These are phyloP conservation scores for Mormyrops boulengeri DNA, from an alignment of 2,797 vertebrate genomes.

Conservation along the genomic window DNA sequence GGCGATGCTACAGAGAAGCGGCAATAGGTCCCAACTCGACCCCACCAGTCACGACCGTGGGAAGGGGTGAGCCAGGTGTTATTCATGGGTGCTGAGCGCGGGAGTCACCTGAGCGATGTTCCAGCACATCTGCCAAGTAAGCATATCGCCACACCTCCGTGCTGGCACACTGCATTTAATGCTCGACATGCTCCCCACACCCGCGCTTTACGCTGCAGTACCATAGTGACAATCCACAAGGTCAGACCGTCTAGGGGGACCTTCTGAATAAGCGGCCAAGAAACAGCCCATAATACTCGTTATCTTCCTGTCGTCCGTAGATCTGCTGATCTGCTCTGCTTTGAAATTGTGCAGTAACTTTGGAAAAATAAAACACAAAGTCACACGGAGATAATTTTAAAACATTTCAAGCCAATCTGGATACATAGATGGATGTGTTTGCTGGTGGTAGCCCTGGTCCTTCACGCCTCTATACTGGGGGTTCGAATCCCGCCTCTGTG, in stretches of 20 bases:
- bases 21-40: neutral
- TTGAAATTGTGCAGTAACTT: neutral
- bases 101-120: neutral
- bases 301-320: slow-evolving; percentile 23
- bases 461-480: neutral
- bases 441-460: neutral
- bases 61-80: neutral
- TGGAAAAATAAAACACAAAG: neutral
- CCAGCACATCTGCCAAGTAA: neutral
- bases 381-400: neutral
- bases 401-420: neutral
- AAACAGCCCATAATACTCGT: slow-evolving; percentile 22
- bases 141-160: neutral
- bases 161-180: neutral
- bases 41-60: neutral
- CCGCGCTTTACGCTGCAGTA: neutral
- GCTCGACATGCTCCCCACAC: neutral
- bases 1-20: neutral
- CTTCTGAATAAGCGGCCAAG: neutral
- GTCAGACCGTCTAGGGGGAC: neutral
- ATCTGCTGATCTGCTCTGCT: slow-evolving; percentile 23
- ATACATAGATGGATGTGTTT: neutral
- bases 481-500: neutral
- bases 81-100: neutral
- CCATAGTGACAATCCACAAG: neutral